Percentiles rank a stretch among this genome's conserved stretches.
These are phyloP conservation scores for Mesorhabditis sp. DNA, from an alignment of 2,888 invertebrate species.

Conservation along the genomic window DNA sequence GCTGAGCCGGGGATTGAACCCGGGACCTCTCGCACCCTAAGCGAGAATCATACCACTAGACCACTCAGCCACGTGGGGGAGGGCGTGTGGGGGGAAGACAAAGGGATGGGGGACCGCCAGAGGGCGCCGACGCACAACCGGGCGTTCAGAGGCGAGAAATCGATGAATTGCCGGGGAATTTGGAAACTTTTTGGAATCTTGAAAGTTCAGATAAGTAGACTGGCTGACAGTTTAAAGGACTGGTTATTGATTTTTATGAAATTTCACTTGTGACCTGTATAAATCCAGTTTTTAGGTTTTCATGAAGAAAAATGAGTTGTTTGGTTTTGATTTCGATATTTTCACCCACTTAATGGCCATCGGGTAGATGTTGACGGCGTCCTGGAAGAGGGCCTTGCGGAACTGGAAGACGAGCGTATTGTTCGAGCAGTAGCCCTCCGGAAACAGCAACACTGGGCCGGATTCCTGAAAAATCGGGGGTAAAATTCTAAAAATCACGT, in stretches of 20 bases:
- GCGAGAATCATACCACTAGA: conserved; percentile 59
- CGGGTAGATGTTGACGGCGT: conserved; percentile 26
- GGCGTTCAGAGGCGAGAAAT: too few relatives aligned
- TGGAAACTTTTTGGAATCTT: too few relatives aligned
- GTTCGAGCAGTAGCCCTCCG: conserved; percentile 48
- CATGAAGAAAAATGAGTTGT: not conserved
- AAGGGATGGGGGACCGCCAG: too few relatives aligned
- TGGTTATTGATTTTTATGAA: too few relatives aligned
- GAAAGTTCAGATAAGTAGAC: too few relatives aligned
- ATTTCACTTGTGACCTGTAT: too few relatives aligned
- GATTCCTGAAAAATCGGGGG: conserved; percentile 17
- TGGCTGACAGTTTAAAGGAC: too few relatives aligned
- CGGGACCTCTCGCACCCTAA: conserved; percentile 59
- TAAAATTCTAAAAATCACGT: conserved; percentile 7
- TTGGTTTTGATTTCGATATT: conserved; percentile 10
- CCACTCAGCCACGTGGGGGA: conserved; percentile 21
- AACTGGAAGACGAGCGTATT: conserved; percentile 38
- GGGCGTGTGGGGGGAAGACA: too few relatives aligned
- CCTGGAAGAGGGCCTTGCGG: conserved; percentile 35
- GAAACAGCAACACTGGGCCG: conserved; percentile 49
- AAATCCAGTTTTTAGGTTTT: not conserved
- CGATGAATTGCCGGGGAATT: too few relatives aligned
- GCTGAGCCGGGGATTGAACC: conserved; percentile 33
- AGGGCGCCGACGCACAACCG: too few relatives aligned
- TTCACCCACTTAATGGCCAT: conserved; percentile 28